Evolutionary conservation across 2,888 invertebrate genomes (phyloP).

Genomic region (Euzetes globulus): DNA sequence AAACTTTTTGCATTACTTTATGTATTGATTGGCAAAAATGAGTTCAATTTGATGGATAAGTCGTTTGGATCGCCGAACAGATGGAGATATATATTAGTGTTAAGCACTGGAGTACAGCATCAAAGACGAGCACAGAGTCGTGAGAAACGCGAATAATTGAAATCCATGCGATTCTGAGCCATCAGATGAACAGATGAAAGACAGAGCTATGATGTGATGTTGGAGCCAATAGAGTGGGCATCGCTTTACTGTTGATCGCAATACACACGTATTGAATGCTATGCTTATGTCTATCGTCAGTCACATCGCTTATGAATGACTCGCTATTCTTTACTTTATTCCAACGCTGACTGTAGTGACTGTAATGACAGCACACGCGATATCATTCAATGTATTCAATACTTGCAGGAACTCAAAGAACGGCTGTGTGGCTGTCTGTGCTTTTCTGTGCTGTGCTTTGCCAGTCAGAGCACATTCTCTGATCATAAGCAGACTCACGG

Average conservation of each 20-base stretch:
- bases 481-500: constrained; percentile 27
- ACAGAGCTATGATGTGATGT: neutral
- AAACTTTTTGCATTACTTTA: constrained; percentile 12
- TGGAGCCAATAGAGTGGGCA: constrained; percentile 2
- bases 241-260: constrained; percentile 8
- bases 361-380: constrained; percentile 9
- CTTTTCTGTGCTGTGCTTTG: constrained; percentile 10
- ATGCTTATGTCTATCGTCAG: constrained; percentile 6
- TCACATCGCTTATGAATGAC: constrained; percentile 8
- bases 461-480: constrained; percentile 18
- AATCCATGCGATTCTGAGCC: neutral
- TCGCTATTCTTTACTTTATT: neutral
- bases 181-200: neutral
- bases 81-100: neutral
- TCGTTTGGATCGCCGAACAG: neutral
- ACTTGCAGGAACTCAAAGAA: neutral
- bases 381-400: too few species aligned
- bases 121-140: neutral
- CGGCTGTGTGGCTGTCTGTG: neutral
- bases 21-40: neutral
- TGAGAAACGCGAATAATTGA: neutral
- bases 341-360: too few species aligned
- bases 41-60: neutral
- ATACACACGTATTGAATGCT: neutral
- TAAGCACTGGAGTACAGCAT: neutral